A percentile compares a stretch with the other conserved stretches of the same genome.
phyloP scores from a whole-genome alignment of 1,140 invertebrate species.

The Planococcus citri region DNA sequence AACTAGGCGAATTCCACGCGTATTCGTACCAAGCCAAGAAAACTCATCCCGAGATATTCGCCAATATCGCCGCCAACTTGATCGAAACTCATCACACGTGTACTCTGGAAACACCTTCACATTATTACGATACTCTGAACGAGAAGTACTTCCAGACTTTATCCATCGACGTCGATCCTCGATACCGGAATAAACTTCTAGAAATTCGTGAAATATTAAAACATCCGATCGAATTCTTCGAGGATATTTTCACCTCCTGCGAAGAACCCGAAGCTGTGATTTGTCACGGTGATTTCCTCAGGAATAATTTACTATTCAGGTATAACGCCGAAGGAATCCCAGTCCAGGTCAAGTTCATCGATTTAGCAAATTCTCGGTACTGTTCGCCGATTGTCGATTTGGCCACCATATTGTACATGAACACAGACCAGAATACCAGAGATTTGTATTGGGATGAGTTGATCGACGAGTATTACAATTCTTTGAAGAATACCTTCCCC shows the following conservation, averaged over 20 bases:
- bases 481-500: slow-evolving; percentile 22
- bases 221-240: neutral
- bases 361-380: slow-evolving; percentile 34
- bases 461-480: slow-evolving; percentile 32
- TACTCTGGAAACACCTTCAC: neutral
- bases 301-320: slow-evolving; percentile 42
- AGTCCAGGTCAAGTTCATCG: slow-evolving; percentile 32
- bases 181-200: neutral
- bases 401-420: slow-evolving; percentile 35
- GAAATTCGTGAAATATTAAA: neutral
- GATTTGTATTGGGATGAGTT: slow-evolving; percentile 29
- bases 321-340: slow-evolving; percentile 29
- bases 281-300: slow-evolving; percentile 44
- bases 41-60: neutral
- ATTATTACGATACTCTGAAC: neutral
- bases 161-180: neutral
- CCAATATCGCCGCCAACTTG: neutral
- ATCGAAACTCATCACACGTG: neutral
- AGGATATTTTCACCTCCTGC: neutral
- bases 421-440: slow-evolving; percentile 28
- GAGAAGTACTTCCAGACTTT: neutral
- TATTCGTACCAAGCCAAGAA: neutral
- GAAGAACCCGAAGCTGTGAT: slow-evolving; percentile 35
- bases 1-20: neutral
- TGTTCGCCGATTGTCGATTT: slow-evolving; percentile 34